Evolutionary conservation across 2,888 invertebrate genomes (phyloP).

Genomic region (Drosophila tripunctata): DNA sequence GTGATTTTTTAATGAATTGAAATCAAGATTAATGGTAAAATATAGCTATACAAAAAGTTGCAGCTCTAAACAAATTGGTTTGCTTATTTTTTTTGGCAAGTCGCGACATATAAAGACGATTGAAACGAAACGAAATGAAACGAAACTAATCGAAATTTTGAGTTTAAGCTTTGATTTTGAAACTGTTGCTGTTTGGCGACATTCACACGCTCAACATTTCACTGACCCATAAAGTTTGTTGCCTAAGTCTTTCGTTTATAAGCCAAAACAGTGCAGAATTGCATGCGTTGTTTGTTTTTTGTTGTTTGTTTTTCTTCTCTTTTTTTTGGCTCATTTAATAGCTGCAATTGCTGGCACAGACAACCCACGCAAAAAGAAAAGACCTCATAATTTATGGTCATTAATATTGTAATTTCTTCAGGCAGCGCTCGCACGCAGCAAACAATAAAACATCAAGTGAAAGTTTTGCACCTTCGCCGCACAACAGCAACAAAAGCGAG

Average conservation of each 20-base stretch:
- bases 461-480: constrained; percentile 77
- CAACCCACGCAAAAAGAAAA: constrained; percentile 59
- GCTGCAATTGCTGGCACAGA: constrained; percentile 54
- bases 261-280: constrained; percentile 21
- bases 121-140: neutral
- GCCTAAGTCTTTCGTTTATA: constrained; percentile 45
- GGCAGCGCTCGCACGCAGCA: constrained; percentile 58
- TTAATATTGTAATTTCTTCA: constrained; percentile 76
- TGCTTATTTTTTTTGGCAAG: neutral
- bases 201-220: neutral
- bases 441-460: constrained; percentile 74
- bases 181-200: constrained; percentile 1
- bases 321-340: constrained; percentile 56
- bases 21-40: neutral
- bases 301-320: no score
- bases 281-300: constrained; percentile 25
- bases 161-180: constrained; percentile 5
- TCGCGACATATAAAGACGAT: constrained; percentile 6
- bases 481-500: constrained; percentile 38
- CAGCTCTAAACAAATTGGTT: constrained; percentile 2
- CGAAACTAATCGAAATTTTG: constrained; percentile 2
- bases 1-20: neutral
- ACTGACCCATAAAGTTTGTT: constrained; percentile 39
- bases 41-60: no score
- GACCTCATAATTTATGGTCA: constrained; percentile 70